These are phyloP conservation scores for Paedocypris micromegethes DNA, from an alignment of 2,797 vertebrate genomes.

Conservation along the genomic window DNA sequence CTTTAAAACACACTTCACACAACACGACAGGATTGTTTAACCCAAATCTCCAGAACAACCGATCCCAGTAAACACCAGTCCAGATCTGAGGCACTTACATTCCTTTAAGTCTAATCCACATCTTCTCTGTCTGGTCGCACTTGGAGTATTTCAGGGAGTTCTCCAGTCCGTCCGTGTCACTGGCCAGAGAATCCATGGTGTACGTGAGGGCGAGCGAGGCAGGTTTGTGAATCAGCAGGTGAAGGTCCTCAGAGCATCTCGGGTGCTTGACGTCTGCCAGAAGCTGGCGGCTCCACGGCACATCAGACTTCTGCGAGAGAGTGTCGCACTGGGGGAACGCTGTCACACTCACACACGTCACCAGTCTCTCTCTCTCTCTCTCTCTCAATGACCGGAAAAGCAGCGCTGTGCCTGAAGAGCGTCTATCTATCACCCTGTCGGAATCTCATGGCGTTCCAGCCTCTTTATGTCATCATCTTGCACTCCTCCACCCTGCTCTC, in stretches of 20 bases:
- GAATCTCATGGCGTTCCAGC: conserved; percentile 8
- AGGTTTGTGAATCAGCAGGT: conserved; percentile 34
- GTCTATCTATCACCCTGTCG: conserved; percentile 14
- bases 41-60: no score
- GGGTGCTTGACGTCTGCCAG: conserved; percentile 55
- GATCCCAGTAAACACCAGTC: neutral
- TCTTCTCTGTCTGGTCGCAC: conserved; percentile 79
- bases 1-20: no score
- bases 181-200: conserved; percentile 73
- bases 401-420: conserved; percentile 5
- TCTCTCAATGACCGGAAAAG: conserved; percentile 24
- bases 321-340: conserved; percentile 32
- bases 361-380: conserved; percentile 38
- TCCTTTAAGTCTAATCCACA: conserved; percentile 83
- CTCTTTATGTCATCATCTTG: neutral
- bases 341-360: conserved; percentile 25
- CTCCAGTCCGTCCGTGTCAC: conserved; percentile 68
- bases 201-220: conserved; percentile 50
- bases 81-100: conserved; percentile 68
- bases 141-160: conserved; percentile 73
- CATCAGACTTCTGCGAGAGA: conserved; percentile 60
- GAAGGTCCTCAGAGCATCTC: conserved; percentile 62
- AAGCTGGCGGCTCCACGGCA: conserved; percentile 51
- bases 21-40: no score
- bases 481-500: conserved; percentile 1